Evolutionary conservation across 2,113 vertebrate species (phyloP), one percentile per base, ranked within the genome.

Genomic region (Scalopus aquaticus): DNA sequence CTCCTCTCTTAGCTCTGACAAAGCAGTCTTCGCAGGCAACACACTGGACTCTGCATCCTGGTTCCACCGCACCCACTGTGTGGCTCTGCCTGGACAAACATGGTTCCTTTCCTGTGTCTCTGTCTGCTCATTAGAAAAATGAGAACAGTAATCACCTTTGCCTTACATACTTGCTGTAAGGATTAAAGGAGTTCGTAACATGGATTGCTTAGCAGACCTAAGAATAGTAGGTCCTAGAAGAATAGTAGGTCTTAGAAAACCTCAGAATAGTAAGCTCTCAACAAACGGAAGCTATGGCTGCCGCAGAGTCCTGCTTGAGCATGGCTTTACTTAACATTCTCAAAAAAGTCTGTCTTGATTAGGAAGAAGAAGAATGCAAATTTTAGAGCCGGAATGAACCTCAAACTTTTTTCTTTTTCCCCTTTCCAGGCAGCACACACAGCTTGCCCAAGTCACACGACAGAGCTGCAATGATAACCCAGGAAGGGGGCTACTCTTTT

Each of bases 341-440:
- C 15, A 51, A 51, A 51, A 69, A 58, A 51, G 58, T 17, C 77
- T 44, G 7, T 13, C 51, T 64, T 84, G 42, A 60, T 77, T 51
- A 91, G 54, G 22, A 85, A 65, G 42, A 65, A 85, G 70, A 79
- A 58, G 9, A 88, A 94, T 44, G 51, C 16, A 92, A 42, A 56
- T 72, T 80, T 91, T 80, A 94, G 51, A 83, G 39, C 39, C 56
- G 46, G 84, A 79, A 87, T 30, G 77, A 56, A 83, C 58, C 51
- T 93, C 42, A 44, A 32, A 30, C 15, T 54, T 17, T 89, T 65
- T 70, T 64, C 24, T 78, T 84, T 42, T 22, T 13, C 16, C 24
- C 42, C n/a, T 77, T 24, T 28, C 72, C 39, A 51, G n/a, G 49
- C 5, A 94, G 35, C 51, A 79, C 12, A 69, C 6, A 46, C 65